phyloP scores from a whole-genome alignment of 2,797 vertebrate species.

The Astyanax mexicanus region DNA sequence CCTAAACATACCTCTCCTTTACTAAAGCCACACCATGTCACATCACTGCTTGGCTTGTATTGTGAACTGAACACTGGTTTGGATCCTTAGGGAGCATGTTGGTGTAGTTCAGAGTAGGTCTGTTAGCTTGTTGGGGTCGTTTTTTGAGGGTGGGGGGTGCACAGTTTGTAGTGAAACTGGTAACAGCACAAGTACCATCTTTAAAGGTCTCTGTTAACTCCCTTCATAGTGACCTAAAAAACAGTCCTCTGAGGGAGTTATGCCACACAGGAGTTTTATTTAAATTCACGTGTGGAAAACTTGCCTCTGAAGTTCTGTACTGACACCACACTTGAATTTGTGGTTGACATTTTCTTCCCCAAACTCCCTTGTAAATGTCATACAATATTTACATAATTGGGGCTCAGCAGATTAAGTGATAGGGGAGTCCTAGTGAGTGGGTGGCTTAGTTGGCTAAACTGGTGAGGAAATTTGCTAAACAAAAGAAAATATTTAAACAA shows the following conservation, averaged over 20 bases:
- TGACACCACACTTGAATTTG: neutral
- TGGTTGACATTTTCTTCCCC: too few species aligned
- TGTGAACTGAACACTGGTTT: neutral
- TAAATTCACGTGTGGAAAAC: neutral
- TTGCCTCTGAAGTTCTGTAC: neutral
- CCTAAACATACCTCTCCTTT: too few species aligned
- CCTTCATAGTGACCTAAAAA: neutral
- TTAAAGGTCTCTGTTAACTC: neutral
- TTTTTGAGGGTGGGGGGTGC: neutral
- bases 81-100: neutral
- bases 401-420: too few species aligned
- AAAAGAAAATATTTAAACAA: too few species aligned
- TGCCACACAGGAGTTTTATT: neutral
- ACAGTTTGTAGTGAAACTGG: neutral
- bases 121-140: neutral
- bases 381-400: neutral
- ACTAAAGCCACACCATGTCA: neutral
- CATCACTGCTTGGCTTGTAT: neutral
- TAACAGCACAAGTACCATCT: neutral
- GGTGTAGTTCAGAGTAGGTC: too few species aligned
- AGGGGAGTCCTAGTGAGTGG: too few species aligned
- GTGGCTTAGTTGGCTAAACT: too few species aligned
- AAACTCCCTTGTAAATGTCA: too few species aligned
- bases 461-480: too few species aligned
- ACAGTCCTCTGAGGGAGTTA: neutral